A percentile compares a stretch with the other conserved stretches of the same genome.
phyloP scores from a whole-genome alignment of 2,113 vertebrate genomes.

The Plecturocebus donacophilus region DNA sequence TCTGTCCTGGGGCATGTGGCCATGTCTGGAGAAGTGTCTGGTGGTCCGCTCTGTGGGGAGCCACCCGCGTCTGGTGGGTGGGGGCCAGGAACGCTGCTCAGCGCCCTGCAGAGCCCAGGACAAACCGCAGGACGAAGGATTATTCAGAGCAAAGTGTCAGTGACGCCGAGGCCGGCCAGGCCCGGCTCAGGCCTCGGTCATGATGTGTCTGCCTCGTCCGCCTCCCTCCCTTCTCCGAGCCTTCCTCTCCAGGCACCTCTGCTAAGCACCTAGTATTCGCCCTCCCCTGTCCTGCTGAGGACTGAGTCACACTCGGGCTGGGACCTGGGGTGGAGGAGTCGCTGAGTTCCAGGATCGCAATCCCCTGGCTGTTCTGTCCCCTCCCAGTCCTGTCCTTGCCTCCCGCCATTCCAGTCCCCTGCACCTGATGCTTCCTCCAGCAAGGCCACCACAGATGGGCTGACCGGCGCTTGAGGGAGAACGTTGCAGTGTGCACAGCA shows the following conservation, averaged over 20 bases:
- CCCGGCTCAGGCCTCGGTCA: neutral
- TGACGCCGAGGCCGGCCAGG: accelerated
- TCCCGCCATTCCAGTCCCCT: neutral
- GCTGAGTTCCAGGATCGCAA: too few species aligned
- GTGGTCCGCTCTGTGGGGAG: accelerated
- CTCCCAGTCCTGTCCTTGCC: neutral
- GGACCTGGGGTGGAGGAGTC: neutral
- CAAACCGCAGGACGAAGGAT: neutral
- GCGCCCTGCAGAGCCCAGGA: neutral
- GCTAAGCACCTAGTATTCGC: neutral
- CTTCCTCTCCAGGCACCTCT: neutral
- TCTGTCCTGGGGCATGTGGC: neutral
- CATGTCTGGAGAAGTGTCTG: accelerated
- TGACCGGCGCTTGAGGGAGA: too few species aligned
- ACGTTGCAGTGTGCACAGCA: neutral
- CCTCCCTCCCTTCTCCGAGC: neutral
- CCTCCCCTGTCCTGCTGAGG: neutral
- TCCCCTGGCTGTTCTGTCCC: accelerated
- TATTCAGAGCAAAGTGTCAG: neutral
- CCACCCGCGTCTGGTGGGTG: accelerated
- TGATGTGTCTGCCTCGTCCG: accelerated
- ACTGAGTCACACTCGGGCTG: neutral
- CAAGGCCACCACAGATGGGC: neutral
- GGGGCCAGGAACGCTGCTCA: neutral
- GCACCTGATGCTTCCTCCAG: neutral